Evolutionary conservation across 1,140 invertebrate species (phyloP).

Genomic region (Drosophila nebulosa): DNA sequence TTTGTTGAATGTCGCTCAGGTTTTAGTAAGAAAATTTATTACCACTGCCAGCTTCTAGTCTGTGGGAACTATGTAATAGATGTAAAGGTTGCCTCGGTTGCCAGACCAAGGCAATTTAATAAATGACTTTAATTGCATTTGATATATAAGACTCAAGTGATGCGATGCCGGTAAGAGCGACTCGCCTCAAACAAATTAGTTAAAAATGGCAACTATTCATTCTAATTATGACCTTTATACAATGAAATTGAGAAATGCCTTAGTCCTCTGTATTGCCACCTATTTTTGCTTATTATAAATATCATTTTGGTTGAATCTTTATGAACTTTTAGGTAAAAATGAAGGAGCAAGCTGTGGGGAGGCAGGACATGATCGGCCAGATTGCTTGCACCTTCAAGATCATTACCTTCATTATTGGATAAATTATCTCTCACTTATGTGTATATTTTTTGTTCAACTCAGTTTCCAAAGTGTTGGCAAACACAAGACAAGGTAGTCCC

Average conservation of each 20-base stretch:
- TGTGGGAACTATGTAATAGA: conserved; percentile 47
- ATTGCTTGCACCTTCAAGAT: neutral
- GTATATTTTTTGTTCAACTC: neutral
- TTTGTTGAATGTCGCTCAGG: conserved; percentile 71
- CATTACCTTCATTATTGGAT: neutral
- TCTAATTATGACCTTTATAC: too few relatives aligned
- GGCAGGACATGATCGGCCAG: too few relatives aligned
- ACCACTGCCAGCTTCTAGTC: conserved; percentile 16
- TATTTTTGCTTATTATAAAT: too few relatives aligned
- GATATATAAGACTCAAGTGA: conserved; percentile 1
- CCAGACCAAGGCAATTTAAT: conserved; percentile 24
- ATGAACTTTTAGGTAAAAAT: too few relatives aligned
- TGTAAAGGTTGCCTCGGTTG: conserved; percentile 33
- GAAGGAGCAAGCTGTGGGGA: too few relatives aligned
- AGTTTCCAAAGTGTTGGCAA: neutral
- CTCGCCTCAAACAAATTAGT: neutral
- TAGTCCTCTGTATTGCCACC: too few relatives aligned
- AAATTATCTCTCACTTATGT: neutral
- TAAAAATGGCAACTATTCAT: neutral
- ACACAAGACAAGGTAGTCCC: conserved; percentile 16
- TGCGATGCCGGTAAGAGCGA: neutral
- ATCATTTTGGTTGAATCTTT: too few relatives aligned
- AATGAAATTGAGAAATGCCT: too few relatives aligned
- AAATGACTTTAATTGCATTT: conserved; percentile 43
- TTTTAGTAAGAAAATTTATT: conserved; percentile 68